Evolutionary conservation across 2,888 invertebrate genomes (phyloP), one percentile per base, ranked within the genome.

Genomic region (Leucophenga montana): DNA sequence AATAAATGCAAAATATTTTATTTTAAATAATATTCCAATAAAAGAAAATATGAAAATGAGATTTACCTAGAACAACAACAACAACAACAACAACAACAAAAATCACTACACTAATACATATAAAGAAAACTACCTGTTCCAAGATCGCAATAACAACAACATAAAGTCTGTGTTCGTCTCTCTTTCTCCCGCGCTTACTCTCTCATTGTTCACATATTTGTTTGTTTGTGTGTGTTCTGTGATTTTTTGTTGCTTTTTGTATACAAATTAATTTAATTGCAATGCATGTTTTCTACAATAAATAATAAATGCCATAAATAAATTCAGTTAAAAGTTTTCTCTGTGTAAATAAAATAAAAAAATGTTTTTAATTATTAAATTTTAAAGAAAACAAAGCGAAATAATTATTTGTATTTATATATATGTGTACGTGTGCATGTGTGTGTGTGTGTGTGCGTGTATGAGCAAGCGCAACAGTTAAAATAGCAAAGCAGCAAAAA

Each of bases 121-220:
- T n/a, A 44, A 62, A 68, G 68, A 44, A 62, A 70, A 70, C 72
- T 70, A 72, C 72, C 72, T 72, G 72, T 70, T 72, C 69, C 69
- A 53, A 22, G 59, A 59, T 59, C 39, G 22, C 18, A 14, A 27
- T 13, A 66, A 50, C 50, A 50, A 50, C 50, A 50, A 50, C 50
- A 50, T 6, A 4, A 50, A 50, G 2, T 16, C 11, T 50, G 16
- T 18, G 4, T 16, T 18, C 50, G 20, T 27, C 4, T 27, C 4
- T 68, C 13, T 67, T 39, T 56, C 18, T 67, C n/a, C n/a, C n/a
- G n/a, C 39, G n/a, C 39, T 22, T 8, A 14, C 48, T n/a, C 44
- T 56, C 57, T 46, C 14, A 13, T 46, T 57, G 16, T 59, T 22
- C 14, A 9, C 39, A 39, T 39, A 3, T 65, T 50, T 57, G 14